These are phyloP conservation scores for Trichoplusia ni DNA, from an alignment of 1,140 invertebrate genomes.

Conservation along the genomic window DNA sequence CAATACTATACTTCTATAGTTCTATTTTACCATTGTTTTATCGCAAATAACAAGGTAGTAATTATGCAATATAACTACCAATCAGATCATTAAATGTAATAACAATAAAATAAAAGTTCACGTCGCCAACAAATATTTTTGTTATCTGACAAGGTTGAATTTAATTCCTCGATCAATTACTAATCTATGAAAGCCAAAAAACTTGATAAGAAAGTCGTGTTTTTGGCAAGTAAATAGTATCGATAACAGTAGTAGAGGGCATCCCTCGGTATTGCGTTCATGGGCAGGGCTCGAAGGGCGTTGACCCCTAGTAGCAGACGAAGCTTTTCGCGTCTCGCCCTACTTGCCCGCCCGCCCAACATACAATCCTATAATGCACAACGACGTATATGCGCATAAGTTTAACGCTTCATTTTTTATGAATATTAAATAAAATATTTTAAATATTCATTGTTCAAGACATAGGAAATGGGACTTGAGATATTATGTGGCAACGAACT, in stretches of 20 bases:
- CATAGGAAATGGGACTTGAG: too few species aligned
- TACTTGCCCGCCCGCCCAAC: conserved; percentile 73
- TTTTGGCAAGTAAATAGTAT: conserved; percentile 44
- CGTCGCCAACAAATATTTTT: too few species aligned
- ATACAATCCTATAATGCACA: conserved; percentile 53
- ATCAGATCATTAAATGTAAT: too few species aligned
- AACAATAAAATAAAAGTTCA: too few species aligned
- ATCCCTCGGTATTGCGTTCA: conserved; percentile 69
- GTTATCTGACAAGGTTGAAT: background rate
- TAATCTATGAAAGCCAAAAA: background rate
- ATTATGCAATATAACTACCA: too few species aligned
- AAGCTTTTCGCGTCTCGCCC: conserved; percentile 74
- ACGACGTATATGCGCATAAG: too few species aligned
- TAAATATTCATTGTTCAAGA: background rate
- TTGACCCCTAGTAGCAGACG: conserved; percentile 68
- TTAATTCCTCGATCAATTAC: conserved; percentile 4
- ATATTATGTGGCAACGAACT: background rate
- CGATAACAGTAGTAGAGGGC: conserved; percentile 59
- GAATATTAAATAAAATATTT: background rate
- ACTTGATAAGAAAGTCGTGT: background rate
- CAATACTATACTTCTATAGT: too few species aligned
- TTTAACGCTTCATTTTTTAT: too few species aligned
- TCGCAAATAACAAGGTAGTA: too few species aligned
- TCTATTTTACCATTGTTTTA: too few species aligned
- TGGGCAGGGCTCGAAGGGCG: conserved; percentile 70